These are phyloP conservation scores for Parascotia fuliginaria DNA, from an alignment of 2,888 invertebrate genomes.

Conservation along the genomic window DNA sequence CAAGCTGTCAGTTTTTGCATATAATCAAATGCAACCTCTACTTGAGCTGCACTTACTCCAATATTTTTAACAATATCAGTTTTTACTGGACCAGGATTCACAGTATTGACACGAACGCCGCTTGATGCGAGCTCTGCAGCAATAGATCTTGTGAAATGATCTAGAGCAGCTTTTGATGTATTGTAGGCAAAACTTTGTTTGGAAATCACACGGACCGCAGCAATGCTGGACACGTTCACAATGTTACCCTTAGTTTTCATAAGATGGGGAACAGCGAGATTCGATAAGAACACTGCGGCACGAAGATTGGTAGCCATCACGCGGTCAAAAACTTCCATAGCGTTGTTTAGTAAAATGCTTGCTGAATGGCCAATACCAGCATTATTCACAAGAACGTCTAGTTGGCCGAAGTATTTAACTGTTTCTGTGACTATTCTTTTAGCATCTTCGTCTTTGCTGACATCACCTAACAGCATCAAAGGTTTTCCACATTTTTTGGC, in stretches of 20 bases:
- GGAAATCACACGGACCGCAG: background rate
- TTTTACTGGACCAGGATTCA: too few species aligned
- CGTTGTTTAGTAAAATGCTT: too few species aligned
- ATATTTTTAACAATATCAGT: background rate
- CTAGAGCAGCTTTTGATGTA: too few species aligned
- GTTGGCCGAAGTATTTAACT: constrained; percentile 5
- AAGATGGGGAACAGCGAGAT: background rate
- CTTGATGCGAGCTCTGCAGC: background rate
- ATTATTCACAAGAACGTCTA: too few species aligned
- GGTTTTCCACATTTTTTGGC: too few species aligned
- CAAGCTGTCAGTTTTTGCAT: background rate
- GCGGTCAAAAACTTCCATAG: too few species aligned
- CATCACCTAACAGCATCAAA: too few species aligned
- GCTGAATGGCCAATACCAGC: too few species aligned
- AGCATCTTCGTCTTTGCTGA: too few species aligned
- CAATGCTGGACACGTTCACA: background rate
- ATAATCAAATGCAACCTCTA: too few species aligned
- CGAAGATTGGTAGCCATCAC: background rate
- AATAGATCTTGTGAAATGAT: background rate
- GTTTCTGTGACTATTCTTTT: constrained; percentile 12
- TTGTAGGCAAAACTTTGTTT: background rate
- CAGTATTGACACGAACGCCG: background rate
- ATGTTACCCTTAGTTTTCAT: background rate
- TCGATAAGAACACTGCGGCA: background rate
- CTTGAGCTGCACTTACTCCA: background rate